Conservation (phyloP, 2,888 invertebrate species). For the Blastobasis adustella region DNA sequence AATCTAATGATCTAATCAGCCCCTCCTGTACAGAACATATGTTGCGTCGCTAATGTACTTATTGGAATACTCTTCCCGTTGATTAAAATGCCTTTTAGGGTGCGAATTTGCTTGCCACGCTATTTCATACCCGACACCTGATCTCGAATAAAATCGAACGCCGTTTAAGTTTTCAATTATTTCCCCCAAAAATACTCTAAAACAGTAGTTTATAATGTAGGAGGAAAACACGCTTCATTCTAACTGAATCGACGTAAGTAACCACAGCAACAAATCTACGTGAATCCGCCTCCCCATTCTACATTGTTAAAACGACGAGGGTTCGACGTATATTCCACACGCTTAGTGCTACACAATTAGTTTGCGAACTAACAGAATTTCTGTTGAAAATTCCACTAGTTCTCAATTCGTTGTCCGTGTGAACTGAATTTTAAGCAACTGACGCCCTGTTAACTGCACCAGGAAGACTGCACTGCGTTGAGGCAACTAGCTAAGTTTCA, state of each 20-base stretch:
- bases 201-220: too few species aligned
- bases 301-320: conserved; percentile 34
- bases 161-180: too few species aligned
- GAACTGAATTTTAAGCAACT: conserved; percentile 1
- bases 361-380: conserved; percentile 27
- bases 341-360: conserved; percentile 26
- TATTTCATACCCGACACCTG: too few species aligned
- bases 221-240: too few species aligned
- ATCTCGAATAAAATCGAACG: too few species aligned
- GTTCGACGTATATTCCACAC: conserved; percentile 28
- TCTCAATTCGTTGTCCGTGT: background rate
- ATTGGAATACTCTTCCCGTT: conserved; percentile 17
- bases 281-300: conserved; percentile 27
- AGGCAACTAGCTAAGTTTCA: too few species aligned
- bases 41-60: conserved; percentile 45
- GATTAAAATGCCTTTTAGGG: conserved; percentile 6
- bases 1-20: conserved; percentile 44
- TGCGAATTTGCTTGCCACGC: too few species aligned
- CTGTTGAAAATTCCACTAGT: conserved; percentile 21
- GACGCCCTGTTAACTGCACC: too few species aligned
- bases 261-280: conserved; percentile 34
- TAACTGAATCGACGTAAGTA: conserved; percentile 14
- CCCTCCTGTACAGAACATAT: conserved; percentile 51
- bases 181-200: too few species aligned
- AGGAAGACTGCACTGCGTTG: too few species aligned